These are phyloP conservation scores for Parauchenoglanis ngamensis DNA, from an alignment of 2,797 vertebrate species.

Conservation along the genomic window DNA sequence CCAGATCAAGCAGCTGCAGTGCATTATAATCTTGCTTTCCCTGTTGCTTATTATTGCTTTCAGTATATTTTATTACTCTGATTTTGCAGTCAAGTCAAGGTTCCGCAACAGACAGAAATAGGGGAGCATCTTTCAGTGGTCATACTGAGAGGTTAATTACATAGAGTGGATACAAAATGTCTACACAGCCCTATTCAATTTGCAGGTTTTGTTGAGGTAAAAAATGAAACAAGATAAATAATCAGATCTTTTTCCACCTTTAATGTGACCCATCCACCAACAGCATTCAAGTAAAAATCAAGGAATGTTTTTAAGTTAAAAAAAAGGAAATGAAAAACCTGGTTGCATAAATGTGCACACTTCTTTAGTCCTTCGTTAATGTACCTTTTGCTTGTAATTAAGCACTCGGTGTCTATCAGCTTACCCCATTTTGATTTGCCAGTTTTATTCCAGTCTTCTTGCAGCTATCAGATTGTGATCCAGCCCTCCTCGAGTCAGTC, in stretches of 20 bases:
- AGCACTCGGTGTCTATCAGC: background rate
- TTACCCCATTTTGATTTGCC: too few species aligned
- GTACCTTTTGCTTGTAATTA: background rate
- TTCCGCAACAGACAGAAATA: background rate
- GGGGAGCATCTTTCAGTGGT: background rate
- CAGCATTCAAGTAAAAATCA: background rate
- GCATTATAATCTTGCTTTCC: conserved; percentile 32
- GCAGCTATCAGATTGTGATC: background rate
- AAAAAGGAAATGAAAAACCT: background rate
- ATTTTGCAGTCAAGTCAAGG: background rate
- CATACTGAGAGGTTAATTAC: background rate
- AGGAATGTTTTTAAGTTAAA: background rate
- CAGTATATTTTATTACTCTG: background rate
- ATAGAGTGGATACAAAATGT: background rate
- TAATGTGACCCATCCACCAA: background rate
- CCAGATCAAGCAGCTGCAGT: conserved; percentile 38
- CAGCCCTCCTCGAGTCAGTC: background rate
- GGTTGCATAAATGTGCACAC: background rate
- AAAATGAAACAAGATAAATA: background rate
- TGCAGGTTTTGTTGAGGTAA: background rate
- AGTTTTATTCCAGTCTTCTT: background rate
- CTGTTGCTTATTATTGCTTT: conserved; percentile 11
- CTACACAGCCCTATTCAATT: background rate
- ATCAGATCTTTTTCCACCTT: background rate
- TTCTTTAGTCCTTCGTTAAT: background rate